Conservation (phyloP, 2,888 invertebrate genomes). For the Bellardia bayeri region DNA sequence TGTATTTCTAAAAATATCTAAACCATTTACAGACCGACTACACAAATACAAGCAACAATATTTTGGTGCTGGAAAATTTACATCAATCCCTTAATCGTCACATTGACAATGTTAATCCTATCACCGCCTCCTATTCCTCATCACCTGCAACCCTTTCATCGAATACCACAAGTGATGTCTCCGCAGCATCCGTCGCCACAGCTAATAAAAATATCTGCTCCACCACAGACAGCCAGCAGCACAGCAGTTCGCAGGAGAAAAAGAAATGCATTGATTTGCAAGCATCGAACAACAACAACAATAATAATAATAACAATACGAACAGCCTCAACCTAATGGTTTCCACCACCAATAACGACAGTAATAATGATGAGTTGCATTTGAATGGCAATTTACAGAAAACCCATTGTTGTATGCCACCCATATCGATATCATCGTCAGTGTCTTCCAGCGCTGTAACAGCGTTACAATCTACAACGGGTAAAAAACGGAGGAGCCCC, state of each 20-base stretch:
- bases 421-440: slow-evolving; percentile 69
- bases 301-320: slow-evolving; percentile 46
- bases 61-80: slow-evolving; percentile 65
- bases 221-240: slow-evolving; percentile 59
- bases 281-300: slow-evolving; percentile 75
- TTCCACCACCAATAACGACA: slow-evolving; percentile 25
- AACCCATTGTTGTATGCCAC: slow-evolving; percentile 77
- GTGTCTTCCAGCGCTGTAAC: slow-evolving; percentile 69
- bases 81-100: slow-evolving; percentile 68
- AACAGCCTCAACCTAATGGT: slow-evolving; percentile 57
- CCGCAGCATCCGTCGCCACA: slow-evolving; percentile 68
- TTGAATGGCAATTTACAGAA: slow-evolving; percentile 75
- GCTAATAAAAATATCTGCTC: slow-evolving; percentile 76
- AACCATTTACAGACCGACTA: slow-evolving; percentile 61
- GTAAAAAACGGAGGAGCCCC: slow-evolving; percentile 26
- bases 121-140: slow-evolving; percentile 52
- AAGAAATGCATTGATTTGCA: slow-evolving; percentile 80
- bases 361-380: slow-evolving; percentile 42
- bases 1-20: not conserved
- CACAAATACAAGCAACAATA: slow-evolving; percentile 51
- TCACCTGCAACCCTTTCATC: slow-evolving; percentile 67
- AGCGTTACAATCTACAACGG: slow-evolving; percentile 63
- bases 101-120: slow-evolving; percentile 66
- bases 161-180: slow-evolving; percentile 70
- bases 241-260: slow-evolving; percentile 76